Percentiles rank a stretch among this genome's conserved stretches.
These are phyloP conservation scores for Pterois miles DNA, from an alignment of 2,797 vertebrate species.

Conservation along the genomic window DNA sequence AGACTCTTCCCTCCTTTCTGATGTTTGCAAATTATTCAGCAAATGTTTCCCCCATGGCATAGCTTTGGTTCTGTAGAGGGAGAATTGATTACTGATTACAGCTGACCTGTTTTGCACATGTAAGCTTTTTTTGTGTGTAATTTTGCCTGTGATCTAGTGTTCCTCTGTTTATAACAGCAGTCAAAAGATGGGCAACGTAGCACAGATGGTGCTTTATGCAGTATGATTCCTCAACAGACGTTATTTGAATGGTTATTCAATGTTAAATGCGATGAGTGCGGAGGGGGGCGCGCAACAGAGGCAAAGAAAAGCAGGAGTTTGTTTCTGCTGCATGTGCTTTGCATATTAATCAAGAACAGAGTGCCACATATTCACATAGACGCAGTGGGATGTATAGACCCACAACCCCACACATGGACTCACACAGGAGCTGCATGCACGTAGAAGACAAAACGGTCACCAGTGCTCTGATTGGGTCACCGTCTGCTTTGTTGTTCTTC, in stretches of 20 bases:
- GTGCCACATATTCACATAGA: background rate
- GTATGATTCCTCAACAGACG: conserved; percentile 75
- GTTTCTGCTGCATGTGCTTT: conserved; percentile 62
- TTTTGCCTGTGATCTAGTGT: conserved; percentile 53
- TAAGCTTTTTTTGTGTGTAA: conserved; percentile 44
- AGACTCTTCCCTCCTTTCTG: conserved; percentile 5
- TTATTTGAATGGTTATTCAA: conserved; percentile 81
- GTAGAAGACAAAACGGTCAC: conserved; percentile 53
- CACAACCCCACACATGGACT: conserved; percentile 6
- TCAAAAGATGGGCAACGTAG: conserved; percentile 55
- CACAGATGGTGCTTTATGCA: conserved; percentile 80
- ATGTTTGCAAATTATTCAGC: conserved; percentile 59
- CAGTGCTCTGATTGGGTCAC: conserved; percentile 77
- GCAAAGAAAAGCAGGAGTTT: conserved; percentile 54
- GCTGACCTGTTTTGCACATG: conserved; percentile 57
- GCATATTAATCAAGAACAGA: conserved; percentile 64
- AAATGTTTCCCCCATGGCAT: conserved; percentile 56
- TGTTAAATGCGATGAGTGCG: conserved; percentile 75
- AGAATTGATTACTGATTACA: conserved; percentile 74
- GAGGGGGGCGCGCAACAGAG: conserved; percentile 4
- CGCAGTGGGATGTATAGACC: conserved; percentile 2
- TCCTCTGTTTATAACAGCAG: conserved; percentile 57
- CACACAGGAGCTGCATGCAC: conserved; percentile 43
- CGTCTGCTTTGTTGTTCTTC: conserved; percentile 65
- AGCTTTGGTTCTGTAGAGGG: conserved; percentile 28